These are phyloP conservation scores for Drosophila parabipectinata DNA, from an alignment of 1,140 invertebrate genomes.

Conservation along the genomic window DNA sequence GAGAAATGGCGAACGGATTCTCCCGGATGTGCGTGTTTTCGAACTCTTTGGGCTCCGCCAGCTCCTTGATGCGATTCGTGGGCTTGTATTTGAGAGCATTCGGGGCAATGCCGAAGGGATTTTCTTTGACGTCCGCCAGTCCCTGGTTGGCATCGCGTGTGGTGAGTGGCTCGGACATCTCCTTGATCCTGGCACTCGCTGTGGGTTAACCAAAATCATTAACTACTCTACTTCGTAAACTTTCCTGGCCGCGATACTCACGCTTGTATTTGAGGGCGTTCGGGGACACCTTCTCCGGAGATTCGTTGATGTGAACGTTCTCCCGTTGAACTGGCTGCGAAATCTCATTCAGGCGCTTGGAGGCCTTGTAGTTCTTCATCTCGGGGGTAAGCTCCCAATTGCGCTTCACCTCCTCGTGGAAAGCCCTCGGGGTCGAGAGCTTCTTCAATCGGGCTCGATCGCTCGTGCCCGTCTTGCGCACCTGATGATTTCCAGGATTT, in stretches of 20 bases:
- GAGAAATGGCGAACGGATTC: conserved; percentile 74
- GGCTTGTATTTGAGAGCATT: conserved; percentile 84
- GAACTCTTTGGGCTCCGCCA: conserved; percentile 84
- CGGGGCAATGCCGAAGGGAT: conserved; percentile 70
- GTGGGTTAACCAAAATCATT: neutral
- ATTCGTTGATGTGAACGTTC: conserved; percentile 56
- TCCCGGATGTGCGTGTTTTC: conserved; percentile 77
- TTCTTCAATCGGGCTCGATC: conserved; percentile 41
- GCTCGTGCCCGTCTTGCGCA: conserved; percentile 23
- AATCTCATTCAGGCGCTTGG: conserved; percentile 56
- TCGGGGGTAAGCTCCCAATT: conserved; percentile 58
- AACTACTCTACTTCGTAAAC: neutral
- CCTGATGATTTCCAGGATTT: conserved; percentile 21
- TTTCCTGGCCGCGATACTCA: conserved; percentile 16
- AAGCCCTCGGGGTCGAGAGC: conserved; percentile 47
- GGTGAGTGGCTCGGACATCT: conserved; percentile 62
- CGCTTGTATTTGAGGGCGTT: conserved; percentile 66
- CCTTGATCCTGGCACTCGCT: conserved; percentile 69
- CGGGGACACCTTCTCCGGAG: conserved; percentile 53
- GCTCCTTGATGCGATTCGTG: conserved; percentile 82
- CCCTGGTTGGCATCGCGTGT: conserved; percentile 57
- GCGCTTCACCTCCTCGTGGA: conserved; percentile 41
- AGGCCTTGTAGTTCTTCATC: conserved; percentile 49
- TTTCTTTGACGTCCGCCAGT: conserved; percentile 62
- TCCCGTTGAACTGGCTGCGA: conserved; percentile 39